Conservation (phyloP, 92 coral and sea anemone genomes). For the Paramuricea clavata region DNA sequence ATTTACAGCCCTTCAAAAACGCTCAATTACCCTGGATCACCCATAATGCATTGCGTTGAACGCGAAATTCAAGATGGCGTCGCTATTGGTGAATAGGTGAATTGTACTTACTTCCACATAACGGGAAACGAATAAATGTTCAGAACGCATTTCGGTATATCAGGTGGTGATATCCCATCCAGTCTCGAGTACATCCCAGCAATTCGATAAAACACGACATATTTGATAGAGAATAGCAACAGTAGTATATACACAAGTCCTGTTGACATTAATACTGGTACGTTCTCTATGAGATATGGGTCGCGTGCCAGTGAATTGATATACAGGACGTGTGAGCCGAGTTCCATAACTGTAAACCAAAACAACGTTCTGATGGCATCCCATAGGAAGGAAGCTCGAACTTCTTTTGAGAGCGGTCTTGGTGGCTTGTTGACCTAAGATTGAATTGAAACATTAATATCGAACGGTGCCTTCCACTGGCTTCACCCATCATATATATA, state of each 20-base stretch:
- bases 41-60: too few species aligned
- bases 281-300: constrained; percentile 62
- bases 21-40: too few species aligned
- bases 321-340: constrained; percentile 85
- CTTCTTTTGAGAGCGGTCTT: constrained; percentile 61
- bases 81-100: too few species aligned
- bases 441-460: neutral
- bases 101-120: constrained; percentile 91
- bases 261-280: constrained; percentile 76
- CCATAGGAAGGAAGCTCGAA: constrained; percentile 62
- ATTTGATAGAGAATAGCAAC: constrained; percentile 82
- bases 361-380: constrained; percentile 76
- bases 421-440: constrained; percentile 69
- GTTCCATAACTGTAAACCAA: constrained; percentile 89
- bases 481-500: too few species aligned
- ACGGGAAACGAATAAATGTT: constrained; percentile 81
- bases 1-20: too few species aligned
- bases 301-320: constrained; percentile 83
- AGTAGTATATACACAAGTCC: constrained; percentile 84
- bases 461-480: too few species aligned
- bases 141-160: constrained; percentile 89
- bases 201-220: constrained; percentile 88
- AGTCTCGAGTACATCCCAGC: constrained; percentile 82
- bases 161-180: constrained; percentile 81
- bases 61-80: too few species aligned